These are phyloP conservation scores for Chelonus formosanus DNA, from an alignment of 2,888 invertebrate genomes.

Conservation along the genomic window DNA sequence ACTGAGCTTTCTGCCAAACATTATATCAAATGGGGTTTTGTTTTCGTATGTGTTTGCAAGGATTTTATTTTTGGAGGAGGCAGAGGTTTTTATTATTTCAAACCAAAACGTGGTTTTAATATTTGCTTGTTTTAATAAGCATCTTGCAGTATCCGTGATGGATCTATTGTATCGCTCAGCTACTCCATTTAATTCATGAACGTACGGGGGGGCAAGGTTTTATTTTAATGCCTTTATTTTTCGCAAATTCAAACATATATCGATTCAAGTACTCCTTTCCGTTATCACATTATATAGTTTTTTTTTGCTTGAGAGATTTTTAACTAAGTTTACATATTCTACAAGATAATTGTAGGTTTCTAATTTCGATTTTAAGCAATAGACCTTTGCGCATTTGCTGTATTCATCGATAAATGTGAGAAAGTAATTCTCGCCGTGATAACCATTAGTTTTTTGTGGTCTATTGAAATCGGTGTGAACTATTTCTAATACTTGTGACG, in stretches of 20 bases:
- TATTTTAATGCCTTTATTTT: conserved; percentile 29
- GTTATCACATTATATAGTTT: conserved; percentile 31
- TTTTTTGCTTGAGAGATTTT: conserved; percentile 32
- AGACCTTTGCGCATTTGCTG: too few species aligned
- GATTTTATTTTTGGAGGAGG: conserved; percentile 39
- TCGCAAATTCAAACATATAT: conserved; percentile 15
- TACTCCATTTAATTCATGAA: conserved; percentile 39
- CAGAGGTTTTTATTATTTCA: conserved; percentile 37
- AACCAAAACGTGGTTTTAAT: conserved; percentile 40
- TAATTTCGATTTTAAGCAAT: too few species aligned
- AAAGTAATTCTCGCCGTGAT: too few species aligned
- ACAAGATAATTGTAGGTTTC: too few species aligned
- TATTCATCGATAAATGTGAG: too few species aligned
- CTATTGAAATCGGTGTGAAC: too few species aligned
- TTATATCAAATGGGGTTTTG: conserved; percentile 39
- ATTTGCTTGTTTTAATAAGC: conserved; percentile 39
- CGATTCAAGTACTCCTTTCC: conserved; percentile 29
- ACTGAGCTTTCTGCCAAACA: conserved; percentile 37
- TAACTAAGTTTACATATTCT: conserved; percentile 12
- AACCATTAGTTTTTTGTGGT: too few species aligned
- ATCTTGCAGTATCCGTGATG: conserved; percentile 39
- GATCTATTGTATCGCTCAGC: conserved; percentile 39
- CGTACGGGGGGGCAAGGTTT: conserved; percentile 36
- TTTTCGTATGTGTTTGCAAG: conserved; percentile 38
- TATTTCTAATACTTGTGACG: too few species aligned